A percentile compares a stretch with the other conserved stretches of the same genome.
phyloP scores from a whole-genome alignment of 1,140 invertebrate species.

The Drosophila sturtevanti region DNA sequence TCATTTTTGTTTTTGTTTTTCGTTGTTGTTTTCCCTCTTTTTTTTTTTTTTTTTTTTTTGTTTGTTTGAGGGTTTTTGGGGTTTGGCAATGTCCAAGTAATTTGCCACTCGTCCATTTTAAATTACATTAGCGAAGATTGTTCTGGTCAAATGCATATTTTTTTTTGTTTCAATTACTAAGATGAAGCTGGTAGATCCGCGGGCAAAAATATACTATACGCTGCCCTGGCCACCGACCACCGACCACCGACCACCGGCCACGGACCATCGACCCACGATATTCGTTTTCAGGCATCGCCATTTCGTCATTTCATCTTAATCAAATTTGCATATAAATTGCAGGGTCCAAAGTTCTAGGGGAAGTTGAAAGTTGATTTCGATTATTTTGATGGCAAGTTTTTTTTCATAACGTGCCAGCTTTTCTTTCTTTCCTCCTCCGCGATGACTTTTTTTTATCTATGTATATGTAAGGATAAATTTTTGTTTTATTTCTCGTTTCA shows the following conservation, averaged over 20 bases:
- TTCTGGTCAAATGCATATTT: constrained; percentile 75
- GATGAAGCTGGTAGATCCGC: constrained; percentile 15
- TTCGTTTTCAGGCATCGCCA: background rate
- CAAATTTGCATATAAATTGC: constrained; percentile 80
- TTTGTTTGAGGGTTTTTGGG: constrained; percentile 1
- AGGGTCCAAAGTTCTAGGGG: constrained; percentile 50
- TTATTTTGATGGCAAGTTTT: constrained; percentile 63
- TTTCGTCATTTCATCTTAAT: constrained; percentile 65
- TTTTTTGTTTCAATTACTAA: constrained; percentile 69
- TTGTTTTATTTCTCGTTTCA: background rate
- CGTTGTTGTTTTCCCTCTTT: background rate
- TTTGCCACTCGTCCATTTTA: constrained; percentile 79
- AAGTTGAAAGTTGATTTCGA: constrained; percentile 76
- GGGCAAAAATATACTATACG: constrained; percentile 18
- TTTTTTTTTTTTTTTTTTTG: constrained; percentile 18
- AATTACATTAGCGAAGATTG: constrained; percentile 67
- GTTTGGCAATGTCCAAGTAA: constrained; percentile 62
- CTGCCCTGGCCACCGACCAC: background rate
- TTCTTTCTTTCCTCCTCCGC: constrained; percentile 14
- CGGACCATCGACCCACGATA: constrained; percentile 11
- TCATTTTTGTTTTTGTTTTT: constrained; percentile 29
- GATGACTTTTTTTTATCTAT: constrained; percentile 12
- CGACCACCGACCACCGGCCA: constrained; percentile 12
- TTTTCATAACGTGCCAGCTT: constrained; percentile 10
- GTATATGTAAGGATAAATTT: background rate